These are phyloP conservation scores for Eulemur macaco DNA, from an alignment of 2,113 vertebrate genomes.

Conservation along the genomic window DNA sequence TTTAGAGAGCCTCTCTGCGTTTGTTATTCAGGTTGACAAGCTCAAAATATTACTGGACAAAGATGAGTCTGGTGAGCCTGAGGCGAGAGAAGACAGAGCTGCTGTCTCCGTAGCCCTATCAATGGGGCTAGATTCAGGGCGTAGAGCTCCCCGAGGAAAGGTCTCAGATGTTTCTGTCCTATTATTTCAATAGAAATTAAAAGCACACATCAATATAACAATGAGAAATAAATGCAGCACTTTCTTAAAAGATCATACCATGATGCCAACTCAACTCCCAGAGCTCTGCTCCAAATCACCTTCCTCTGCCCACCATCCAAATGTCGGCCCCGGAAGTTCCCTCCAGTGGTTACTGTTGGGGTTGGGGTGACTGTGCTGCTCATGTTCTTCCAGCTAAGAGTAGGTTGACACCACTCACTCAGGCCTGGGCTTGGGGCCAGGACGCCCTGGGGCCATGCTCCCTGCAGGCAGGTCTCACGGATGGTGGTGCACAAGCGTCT, in stretches of 20 bases:
- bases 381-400: not conserved
- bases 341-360: not conserved
- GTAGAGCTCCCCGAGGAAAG: not conserved
- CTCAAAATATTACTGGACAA: not conserved
- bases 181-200: slow-evolving; percentile 57
- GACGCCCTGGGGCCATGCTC: rapidly evolving
- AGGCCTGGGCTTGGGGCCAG: rapidly evolving
- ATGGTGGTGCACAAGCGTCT: rapidly evolving
- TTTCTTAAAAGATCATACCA: not conserved
- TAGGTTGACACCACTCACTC: not conserved
- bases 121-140: not conserved
- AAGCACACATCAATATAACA: slow-evolving; percentile 8
- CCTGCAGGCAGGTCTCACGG: not conserved
- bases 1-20: not conserved
- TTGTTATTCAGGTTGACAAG: not conserved
- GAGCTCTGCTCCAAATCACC: not conserved
- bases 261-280: not conserved
- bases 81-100: not conserved
- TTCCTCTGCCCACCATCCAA: rapidly evolving
- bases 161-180: not conserved
- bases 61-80: not conserved
- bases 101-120: not conserved
- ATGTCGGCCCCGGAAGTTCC: rapidly evolving
- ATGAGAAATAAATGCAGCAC: not conserved
- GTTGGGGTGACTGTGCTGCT: not conserved